Evolutionary conservation across 1,140 invertebrate genomes (phyloP).

Genomic region (Lasioglossum baleicum): DNA sequence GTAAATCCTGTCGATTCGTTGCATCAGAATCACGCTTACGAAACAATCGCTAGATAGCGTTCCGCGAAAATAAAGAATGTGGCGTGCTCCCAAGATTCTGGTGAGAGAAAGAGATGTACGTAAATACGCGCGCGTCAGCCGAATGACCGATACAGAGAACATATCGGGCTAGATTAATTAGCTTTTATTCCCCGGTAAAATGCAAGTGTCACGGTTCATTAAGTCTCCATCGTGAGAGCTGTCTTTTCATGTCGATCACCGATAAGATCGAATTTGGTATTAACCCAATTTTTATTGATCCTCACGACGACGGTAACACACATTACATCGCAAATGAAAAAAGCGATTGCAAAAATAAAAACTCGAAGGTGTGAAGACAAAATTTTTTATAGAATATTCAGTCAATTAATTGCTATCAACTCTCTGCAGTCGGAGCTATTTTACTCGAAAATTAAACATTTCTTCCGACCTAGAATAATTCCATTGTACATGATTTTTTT

Average conservation of each 20-base stretch:
- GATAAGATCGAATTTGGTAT: too few species aligned
- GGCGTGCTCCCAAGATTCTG: constrained; percentile 14
- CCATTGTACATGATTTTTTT: too few species aligned
- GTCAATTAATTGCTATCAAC: too few species aligned
- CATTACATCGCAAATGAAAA: too few species aligned
- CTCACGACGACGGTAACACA: too few species aligned
- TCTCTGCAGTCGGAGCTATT: too few species aligned
- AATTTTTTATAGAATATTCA: too few species aligned
- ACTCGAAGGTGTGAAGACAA: too few species aligned
- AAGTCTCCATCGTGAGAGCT: background rate
- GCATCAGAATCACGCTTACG: constrained; percentile 52
- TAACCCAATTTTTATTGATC: too few species aligned
- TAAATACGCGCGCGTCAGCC: background rate
- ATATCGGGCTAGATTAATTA: constrained; percentile 5
- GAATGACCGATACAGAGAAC: background rate
- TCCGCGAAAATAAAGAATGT: constrained; percentile 7
- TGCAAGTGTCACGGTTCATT: constrained; percentile 7
- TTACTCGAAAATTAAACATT: too few species aligned
- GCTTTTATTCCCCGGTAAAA: background rate
- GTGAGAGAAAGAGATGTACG: constrained; percentile 4
- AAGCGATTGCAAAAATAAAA: too few species aligned
- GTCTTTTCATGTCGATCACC: background rate
- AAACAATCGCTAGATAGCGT: constrained; percentile 36
- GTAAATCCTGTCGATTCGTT: constrained; percentile 44
- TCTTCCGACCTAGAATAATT: too few species aligned